Base-by-base conservation (phyloP, 2,113 vertebrate genomes). In the Myiagra hebetior region DNA sequence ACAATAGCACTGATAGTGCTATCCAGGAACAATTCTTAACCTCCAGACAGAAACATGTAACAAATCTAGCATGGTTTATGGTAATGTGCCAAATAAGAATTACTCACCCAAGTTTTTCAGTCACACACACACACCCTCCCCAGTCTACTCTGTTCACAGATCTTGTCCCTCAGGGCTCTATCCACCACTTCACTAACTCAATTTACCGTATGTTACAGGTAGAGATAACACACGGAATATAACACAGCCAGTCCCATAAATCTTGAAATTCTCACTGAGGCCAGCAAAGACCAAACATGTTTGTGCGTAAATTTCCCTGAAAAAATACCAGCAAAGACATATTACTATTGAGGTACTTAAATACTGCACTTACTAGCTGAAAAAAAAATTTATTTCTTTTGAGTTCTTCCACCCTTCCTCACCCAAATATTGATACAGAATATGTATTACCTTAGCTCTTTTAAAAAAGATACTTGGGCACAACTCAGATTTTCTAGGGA, bases 1-100 rank as follows among this genome's bases (percentile, higher is more conserved):
- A 64, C 0, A 3, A 69, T 0, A 56, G 24, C 2, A 1, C 10
- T 65, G 50, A 24, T 4, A 75, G 42, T 9, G 22, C 37, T 60
- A 52, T 31, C n/a, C 62, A 78, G 30, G 39, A 75, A 46, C 62
- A 55, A 70, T 59, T 41, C 24, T 35, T 21, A 49, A 82, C 30
- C 60, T 87, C 52, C 75, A 63, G 52, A 49, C 41, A 78, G 28
- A 60, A 85, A 68, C 17, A 81, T 4, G 0, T 3, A 78, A 65
- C 46, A 90, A 78, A 89, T 28, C 33, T 11, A 62, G 39, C 2
- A 9, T 1, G 2, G 37, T 74, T 78, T 67, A 77, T 15, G 39
- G 39, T 11, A 44, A 64, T 2, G 15, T 47, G 49, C 35, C 69
- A 85, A 60, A 42, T 55, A 83, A 70, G 55, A 63, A 87, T 23